These are phyloP conservation scores for Gadus macrocephalus DNA, from an alignment of 2,113 vertebrate genomes.

Conservation along the genomic window DNA sequence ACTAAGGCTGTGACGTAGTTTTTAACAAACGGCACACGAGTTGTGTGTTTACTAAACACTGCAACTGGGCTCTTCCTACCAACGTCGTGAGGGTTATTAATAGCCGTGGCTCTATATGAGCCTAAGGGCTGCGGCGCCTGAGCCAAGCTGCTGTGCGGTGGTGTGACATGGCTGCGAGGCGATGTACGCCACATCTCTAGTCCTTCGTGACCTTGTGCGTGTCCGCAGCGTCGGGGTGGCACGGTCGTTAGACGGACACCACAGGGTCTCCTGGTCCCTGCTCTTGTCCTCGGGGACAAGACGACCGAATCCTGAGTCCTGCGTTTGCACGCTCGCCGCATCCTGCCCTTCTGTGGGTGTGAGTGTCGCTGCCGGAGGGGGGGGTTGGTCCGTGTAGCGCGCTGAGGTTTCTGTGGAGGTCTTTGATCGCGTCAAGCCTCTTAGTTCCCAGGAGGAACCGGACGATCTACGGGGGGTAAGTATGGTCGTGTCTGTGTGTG, in stretches of 20 bases:
- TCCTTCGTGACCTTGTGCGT: conserved; percentile 33
- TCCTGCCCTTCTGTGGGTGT: background rate
- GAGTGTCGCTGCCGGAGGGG: conserved; percentile 1
- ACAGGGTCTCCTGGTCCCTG: conserved; percentile 8
- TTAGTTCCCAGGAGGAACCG: conserved; percentile 41
- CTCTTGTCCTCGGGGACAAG: conserved; percentile 55
- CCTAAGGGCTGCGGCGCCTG: conserved; percentile 7
- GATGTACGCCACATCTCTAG: background rate
- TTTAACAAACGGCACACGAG: no score
- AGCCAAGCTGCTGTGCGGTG: conserved; percentile 8
- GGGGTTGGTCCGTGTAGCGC: conserved; percentile 2
- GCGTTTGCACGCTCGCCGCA: conserved; percentile 14
- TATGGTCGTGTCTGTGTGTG: background rate
- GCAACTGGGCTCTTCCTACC: no score
- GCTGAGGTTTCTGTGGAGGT: conserved; percentile 48
- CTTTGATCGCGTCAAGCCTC: conserved; percentile 17
- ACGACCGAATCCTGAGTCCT: conserved; percentile 61
- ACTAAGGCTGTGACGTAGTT: no score
- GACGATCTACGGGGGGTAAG: conserved; percentile 57
- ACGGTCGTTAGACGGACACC: conserved; percentile 31
- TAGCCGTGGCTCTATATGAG: conserved; percentile 24
- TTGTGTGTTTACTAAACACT: no score
- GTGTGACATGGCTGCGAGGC: conserved; percentile 14
- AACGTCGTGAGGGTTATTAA: conserved; percentile 37
- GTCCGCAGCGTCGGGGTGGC: conserved; percentile 24